Evolutionary conservation across 37 sponge, comb jelly and placozoan species (phyloP), one percentile per base, ranked within the genome.

Genomic region (Aphrocallistes beatrix): DNA sequence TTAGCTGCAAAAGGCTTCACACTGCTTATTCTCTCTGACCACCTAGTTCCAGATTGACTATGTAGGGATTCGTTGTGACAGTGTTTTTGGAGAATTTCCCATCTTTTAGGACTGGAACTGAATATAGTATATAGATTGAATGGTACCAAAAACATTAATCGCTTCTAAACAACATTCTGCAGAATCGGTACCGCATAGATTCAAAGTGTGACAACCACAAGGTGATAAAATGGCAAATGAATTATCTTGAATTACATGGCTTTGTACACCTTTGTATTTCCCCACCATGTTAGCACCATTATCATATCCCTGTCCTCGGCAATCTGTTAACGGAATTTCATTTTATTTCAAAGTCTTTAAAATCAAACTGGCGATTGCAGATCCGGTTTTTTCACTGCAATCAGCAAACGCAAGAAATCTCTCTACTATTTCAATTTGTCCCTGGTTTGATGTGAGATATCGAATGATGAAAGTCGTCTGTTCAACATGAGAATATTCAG

Each of bases 351-450:
- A 60, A 60, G 75, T 60, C 25, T 32, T 60, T 13, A 60, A 60
- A 32, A 60, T 60, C 21, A 13, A 60, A 60, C 21, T 60, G 8
- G 75, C 32, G 10, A 60, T 60, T 60, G 1, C 75, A 6, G 21
- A 60, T 60, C 75, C 75, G 21, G 75, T 60, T 60, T 60, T 60
- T 60, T 60, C 75, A 60, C 8, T 60, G n/a, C 25, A 60, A 60
- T 60, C 75, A 25, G n/a, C 75, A 60, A 60, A 60, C 17, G 75
- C n/a, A 19, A 60, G 8, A 21, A 60, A 60, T 60, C 32, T 60
- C 75, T 60, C 75, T 60, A 13, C 75, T 60, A 60, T 32, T 60
- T 60, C 75, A 60, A 60, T 19, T 60, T 60, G 75, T 25, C n/a
- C 75, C 10, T 60, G 34, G 3, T 3, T 19, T 60, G 8, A 60